Percentiles rank a stretch among this genome's conserved stretches.
Evolutionary conservation across 2,888 invertebrate genomes (phyloP).

Genomic region (Malachius bipustulatus): DNA sequence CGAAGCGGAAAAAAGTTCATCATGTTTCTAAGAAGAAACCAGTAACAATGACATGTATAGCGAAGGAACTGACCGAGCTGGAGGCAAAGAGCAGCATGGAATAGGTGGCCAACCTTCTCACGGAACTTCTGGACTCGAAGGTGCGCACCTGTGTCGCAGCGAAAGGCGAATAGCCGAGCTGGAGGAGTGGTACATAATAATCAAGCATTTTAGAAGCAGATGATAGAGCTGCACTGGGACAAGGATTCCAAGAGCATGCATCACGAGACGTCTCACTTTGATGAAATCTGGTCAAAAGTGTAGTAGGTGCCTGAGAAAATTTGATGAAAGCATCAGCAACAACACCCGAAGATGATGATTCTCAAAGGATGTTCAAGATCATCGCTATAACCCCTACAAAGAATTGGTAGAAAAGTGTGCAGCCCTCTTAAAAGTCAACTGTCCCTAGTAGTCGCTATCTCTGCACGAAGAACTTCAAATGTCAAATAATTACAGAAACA

Average conservation of each 20-base stretch:
- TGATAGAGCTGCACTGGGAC: slow-evolving; percentile 53
- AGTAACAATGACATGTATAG: no score
- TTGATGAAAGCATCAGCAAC: slow-evolving; percentile 44
- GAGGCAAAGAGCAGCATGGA: slow-evolving; percentile 25
- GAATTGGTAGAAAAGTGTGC: no score
- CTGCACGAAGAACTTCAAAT: no score
- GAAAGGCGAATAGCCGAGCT: slow-evolving; percentile 61
- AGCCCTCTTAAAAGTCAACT: no score
- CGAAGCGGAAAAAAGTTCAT: no score
- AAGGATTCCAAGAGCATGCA: slow-evolving; percentile 72
- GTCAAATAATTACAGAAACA: no score
- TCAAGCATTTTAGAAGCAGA: slow-evolving; percentile 55
- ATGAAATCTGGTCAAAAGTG: slow-evolving; percentile 80
- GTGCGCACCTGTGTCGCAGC: slow-evolving; percentile 56
- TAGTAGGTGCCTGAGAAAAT: slow-evolving; percentile 62
- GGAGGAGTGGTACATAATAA: slow-evolving; percentile 65
- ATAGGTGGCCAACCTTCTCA: slow-evolving; percentile 44
- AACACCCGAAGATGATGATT: slow-evolving; percentile 58
- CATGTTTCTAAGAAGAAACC: no score
- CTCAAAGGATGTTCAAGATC: slow-evolving; percentile 35
- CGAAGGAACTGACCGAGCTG: slow-evolving; percentile 7
- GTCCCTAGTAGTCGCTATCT: no score
- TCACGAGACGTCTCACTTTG: slow-evolving; percentile 70
- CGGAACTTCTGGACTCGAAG: slow-evolving; percentile 59
- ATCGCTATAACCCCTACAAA: no score